These are phyloP conservation scores for Heterotilapia buettikoferi DNA, from an alignment of 2,113 vertebrate species.

Conservation along the genomic window DNA sequence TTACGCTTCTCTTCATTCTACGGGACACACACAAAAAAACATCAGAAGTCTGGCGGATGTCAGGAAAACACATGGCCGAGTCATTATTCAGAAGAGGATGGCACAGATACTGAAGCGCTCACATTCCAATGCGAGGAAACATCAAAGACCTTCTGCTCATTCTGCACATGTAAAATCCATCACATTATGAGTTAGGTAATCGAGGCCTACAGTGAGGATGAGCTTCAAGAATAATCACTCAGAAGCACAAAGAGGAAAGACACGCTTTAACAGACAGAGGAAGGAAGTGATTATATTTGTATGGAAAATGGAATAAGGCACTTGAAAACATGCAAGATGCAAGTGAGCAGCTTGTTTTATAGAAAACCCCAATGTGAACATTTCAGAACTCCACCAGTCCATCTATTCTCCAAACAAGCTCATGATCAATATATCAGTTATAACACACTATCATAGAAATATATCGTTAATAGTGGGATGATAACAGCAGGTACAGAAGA, in stretches of 20 bases:
- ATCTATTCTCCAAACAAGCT: neutral
- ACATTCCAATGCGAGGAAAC: constrained; percentile 29
- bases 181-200: neutral
- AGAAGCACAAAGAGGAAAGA: neutral
- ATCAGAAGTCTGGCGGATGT: neutral
- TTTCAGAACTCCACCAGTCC: neutral
- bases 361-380: neutral
- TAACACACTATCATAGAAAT: neutral
- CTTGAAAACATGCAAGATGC: neutral
- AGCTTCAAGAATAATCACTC: constrained; percentile 7
- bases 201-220: neutral
- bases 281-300: neutral
- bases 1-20: constrained; percentile 90
- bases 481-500: neutral
- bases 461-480: neutral
- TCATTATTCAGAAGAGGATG: neutral
- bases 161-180: constrained; percentile 25
- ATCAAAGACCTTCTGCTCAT: neutral
- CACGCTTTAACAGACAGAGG: neutral
- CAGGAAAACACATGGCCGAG: neutral
- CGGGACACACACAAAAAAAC: neutral
- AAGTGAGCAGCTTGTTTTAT: neutral
- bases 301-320: neutral
- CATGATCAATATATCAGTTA: neutral
- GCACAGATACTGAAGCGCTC: neutral